phyloP scores from a whole-genome alignment of 2,888 invertebrate species.

The Macaria liturata region DNA sequence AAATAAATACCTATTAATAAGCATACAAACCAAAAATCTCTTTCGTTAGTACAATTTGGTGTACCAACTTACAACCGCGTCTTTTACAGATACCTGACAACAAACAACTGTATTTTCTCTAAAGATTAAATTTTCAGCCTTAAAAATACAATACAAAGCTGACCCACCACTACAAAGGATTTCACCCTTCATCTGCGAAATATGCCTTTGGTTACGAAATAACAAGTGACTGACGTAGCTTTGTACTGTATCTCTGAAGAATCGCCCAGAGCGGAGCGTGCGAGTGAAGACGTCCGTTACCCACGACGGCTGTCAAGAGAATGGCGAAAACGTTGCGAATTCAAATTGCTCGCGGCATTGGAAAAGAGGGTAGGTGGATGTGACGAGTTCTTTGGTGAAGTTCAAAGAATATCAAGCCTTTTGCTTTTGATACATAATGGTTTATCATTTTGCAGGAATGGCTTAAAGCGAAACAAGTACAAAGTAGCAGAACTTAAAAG shows the following conservation, averaged over 20 bases:
- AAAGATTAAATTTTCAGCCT: not conserved
- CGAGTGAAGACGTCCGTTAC: conserved; percentile 39
- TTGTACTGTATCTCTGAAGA: conserved; percentile 38
- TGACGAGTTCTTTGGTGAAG: conserved; percentile 10
- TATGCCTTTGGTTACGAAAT: conserved; percentile 13
- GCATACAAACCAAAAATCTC: no score
- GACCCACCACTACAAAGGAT: conserved; percentile 20
- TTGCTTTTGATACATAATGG: no score
- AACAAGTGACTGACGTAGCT: conserved; percentile 14
- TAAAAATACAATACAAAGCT: conserved; percentile 9
- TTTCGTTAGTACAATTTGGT: no score
- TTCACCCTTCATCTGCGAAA: conserved; percentile 34
- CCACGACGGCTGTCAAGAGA: conserved; percentile 45
- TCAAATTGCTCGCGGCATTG: conserved; percentile 46
- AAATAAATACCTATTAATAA: no score
- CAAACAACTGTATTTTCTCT: not conserved
- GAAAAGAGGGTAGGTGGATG: conserved; percentile 11
- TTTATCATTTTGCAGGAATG: no score
- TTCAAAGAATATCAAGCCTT: not conserved
- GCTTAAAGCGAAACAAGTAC: no score
- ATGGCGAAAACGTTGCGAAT: conserved; percentile 45
- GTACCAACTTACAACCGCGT: no score
- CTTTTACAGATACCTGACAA: no score
- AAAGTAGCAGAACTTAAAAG: no score
- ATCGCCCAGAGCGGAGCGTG: conserved; percentile 39